Evolutionary conservation across 37 sponge, comb jelly and placozoan genomes (phyloP).

Genomic region (Cliona cf. orientalis): DNA sequence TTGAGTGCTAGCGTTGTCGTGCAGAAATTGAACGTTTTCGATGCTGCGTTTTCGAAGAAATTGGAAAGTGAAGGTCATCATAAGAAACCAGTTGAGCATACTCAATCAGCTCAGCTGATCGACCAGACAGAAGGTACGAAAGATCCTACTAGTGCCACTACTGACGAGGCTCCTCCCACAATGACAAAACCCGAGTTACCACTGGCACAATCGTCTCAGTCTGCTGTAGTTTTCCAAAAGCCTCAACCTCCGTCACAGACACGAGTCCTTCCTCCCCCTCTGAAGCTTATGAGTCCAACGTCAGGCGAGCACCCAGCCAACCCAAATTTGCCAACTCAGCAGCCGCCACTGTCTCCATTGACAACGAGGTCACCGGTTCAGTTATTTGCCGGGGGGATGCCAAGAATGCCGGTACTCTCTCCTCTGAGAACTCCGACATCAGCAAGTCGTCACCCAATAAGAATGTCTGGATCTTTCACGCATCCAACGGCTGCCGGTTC

Average conservation of each 20-base stretch:
- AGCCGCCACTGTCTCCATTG: slow-evolving; percentile 6
- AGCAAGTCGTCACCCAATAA: neutral
- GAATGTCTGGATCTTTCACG: too few species aligned
- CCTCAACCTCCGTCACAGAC: neutral
- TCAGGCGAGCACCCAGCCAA: neutral
- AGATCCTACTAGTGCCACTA: too few species aligned
- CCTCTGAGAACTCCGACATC: slow-evolving; percentile 5
- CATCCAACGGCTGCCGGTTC: too few species aligned
- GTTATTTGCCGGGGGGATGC: neutral
- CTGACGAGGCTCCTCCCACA: neutral
- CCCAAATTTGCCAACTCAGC: neutral
- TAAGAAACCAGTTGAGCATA: too few species aligned
- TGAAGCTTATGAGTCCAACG: slow-evolving; percentile 19
- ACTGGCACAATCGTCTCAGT: neutral
- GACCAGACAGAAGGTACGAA: too few species aligned
- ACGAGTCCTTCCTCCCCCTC: slow-evolving; percentile 5
- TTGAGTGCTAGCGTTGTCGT: too few species aligned
- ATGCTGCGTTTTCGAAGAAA: too few species aligned
- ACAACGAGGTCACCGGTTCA: too few species aligned
- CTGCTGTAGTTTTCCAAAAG: neutral
- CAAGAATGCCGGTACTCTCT: slow-evolving; percentile 7
- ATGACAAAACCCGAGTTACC: neutral
- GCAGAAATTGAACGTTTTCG: too few species aligned
- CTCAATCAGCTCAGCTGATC: too few species aligned
- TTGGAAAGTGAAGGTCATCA: too few species aligned